These are phyloP conservation scores for Heliconius cydno DNA, from an alignment of 2,888 invertebrate genomes.

Conservation along the genomic window DNA sequence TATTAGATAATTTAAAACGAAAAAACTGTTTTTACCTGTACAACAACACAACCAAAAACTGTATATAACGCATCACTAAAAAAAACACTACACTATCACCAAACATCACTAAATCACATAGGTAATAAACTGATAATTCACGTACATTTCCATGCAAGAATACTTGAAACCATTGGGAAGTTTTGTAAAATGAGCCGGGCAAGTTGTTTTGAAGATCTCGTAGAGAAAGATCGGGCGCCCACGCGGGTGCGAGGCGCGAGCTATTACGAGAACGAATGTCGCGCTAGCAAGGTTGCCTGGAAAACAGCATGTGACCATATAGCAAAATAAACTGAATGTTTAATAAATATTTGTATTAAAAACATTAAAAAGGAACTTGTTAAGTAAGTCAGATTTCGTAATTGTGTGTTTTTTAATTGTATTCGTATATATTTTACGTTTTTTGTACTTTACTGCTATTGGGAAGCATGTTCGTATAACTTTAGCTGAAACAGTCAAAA, in stretches of 20 bases:
- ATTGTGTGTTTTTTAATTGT: too few species aligned
- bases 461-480: too few species aligned
- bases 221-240: slow-evolving; percentile 75
- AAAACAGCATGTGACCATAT: slow-evolving; percentile 48
- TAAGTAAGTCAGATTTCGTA: background rate
- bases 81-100: slow-evolving; percentile 41
- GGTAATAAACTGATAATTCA: slow-evolving; percentile 35
- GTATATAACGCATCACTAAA: slow-evolving; percentile 69
- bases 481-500: background rate
- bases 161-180: slow-evolving; percentile 52
- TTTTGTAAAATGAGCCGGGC: slow-evolving; percentile 72
- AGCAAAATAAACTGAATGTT: slow-evolving; percentile 10
- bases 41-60: slow-evolving; percentile 71
- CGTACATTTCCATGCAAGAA: slow-evolving; percentile 39
- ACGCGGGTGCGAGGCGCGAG: slow-evolving; percentile 66
- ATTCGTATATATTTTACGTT: background rate
- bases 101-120: slow-evolving; percentile 23
- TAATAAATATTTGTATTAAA: background rate
- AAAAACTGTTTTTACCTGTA: slow-evolving; percentile 62
- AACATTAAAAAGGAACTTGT: background rate
- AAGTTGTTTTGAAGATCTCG: slow-evolving; percentile 74
- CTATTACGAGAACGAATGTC: slow-evolving; percentile 77
- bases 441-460: background rate
- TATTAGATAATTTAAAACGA: slow-evolving; percentile 6
- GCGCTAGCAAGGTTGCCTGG: slow-evolving; percentile 78